A percentile compares a stretch with the other conserved stretches of the same genome.
Conservation (phyloP, 1,140 invertebrate species). For the Reticulitermes speratus region DNA sequence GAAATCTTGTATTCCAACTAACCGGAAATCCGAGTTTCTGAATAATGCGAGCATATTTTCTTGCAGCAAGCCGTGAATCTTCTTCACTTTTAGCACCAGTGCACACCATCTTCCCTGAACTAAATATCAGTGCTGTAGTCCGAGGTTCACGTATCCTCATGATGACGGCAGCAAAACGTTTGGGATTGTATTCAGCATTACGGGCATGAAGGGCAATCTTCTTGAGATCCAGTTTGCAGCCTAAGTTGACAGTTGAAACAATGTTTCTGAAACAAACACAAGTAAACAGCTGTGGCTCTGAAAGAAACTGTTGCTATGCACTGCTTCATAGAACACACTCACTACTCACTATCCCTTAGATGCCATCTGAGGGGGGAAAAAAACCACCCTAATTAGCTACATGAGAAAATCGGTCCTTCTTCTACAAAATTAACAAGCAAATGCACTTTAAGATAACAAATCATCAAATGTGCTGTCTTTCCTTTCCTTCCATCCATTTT, state of each 20-base stretch:
- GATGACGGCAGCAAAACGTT: conserved; percentile 99
- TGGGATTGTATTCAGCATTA: conserved; percentile 99
- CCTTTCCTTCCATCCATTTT: no score
- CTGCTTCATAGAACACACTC: no score
- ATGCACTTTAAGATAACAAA: no score
- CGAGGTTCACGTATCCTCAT: conserved; percentile 99
- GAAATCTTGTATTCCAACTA: background rate
- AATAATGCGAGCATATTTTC: conserved; percentile 99
- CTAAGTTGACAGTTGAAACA: conserved; percentile 96
- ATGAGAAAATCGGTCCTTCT: no score
- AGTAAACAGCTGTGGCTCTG: no score
- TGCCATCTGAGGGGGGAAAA: no score
- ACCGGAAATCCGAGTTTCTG: conserved; percentile 91
- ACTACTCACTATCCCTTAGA: background rate
- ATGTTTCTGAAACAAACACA: conserved; percentile 62
- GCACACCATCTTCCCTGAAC: conserved; percentile 99
- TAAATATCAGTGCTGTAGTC: conserved; percentile 98
- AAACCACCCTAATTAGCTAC: no score
- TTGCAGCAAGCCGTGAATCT: conserved; percentile 90
- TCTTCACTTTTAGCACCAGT: conserved; percentile 99
- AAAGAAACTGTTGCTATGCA: no score
- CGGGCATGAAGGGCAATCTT: conserved; percentile 98
- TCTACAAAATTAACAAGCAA: no score
- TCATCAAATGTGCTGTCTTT: no score
- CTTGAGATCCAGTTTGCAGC: conserved; percentile 93